Evolutionary conservation across 2,888 invertebrate genomes (phyloP), one percentile per base, ranked within the genome.

Genomic region (Leucania comma): DNA sequence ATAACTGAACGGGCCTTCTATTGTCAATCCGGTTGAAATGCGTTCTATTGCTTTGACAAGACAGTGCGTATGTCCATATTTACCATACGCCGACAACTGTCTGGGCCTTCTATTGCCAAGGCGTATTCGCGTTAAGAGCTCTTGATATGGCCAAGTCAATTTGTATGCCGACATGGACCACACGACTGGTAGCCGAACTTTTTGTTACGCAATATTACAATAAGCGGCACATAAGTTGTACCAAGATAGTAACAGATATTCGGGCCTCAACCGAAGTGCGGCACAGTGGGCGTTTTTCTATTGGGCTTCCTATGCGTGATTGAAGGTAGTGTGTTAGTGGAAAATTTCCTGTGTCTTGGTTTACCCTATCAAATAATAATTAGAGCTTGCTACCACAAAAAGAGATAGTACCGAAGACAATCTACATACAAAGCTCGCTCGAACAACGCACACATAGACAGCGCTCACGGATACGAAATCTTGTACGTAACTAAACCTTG

Each of bases 221-320:
- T 29, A 29, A 2, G 29, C 29, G 29, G 29, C 29, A 29, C 4
- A 29, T 29, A 29, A n/a, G 29, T 29, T 29, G 2, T 29, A 29
- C n/a, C n/a, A n/a, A n/a, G n/a, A n/a, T 29, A 29, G 29, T 29
- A 29, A 29, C 29, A 29, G 29, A 29, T 29, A 3, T 29, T 29
- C 29, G 29, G 4, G n/a, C n/a, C n/a, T n/a, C n/a, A n/a, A n/a
- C n/a, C n/a, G n/a, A n/a, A n/a, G n/a, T n/a, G n/a, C n/a, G n/a
- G n/a, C n/a, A n/a, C n/a, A n/a, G n/a, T 50, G 32, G 5, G 26
- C 22, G 61, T 50, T 9, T 35, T 61, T 50, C n/a, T 32, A 22
- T 50, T 62, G 32, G 50, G 61, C 61, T 62, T 50, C 32, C 32
- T 50, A 20, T 10, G 61, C 32, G 50, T 24, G 61, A 24, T 9